Evolutionary conservation across 2,888 invertebrate species (phyloP), one percentile per base, ranked within the genome.

Genomic region (Eupelmus urozonus): DNA sequence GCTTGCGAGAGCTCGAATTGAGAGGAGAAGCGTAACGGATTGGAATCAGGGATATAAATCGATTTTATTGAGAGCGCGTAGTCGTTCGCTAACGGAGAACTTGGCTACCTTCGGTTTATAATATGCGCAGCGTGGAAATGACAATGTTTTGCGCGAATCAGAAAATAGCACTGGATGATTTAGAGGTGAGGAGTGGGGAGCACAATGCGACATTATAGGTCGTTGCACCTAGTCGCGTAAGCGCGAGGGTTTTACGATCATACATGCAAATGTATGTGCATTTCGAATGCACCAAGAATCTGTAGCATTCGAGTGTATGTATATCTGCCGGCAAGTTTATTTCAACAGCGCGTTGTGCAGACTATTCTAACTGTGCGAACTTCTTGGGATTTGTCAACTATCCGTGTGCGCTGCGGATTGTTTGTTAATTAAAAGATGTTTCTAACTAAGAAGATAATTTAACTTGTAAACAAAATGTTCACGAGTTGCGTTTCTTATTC

Each of bases 41-140:
- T 13, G 55, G 63, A 69, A 76, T 69, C 69, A 59, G 13, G 53
- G 45, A 29, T 45, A 76, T 76, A 76, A 76, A 76, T 76, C 63
- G 69, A 76, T 76, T 69, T 70, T 59, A 42, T 74, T 45, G n/a
- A 34, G 16, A 13, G 7, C 2, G 5, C 5, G 11, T 18, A 16
- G n/a, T 45, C 60, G 13, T 7, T 25, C 42, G 45, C 45, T 7
- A 45, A 2, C 16, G 40, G 4, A 55, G 34, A 45, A 9, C 57
- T n/a, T 51, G 2, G 29, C 20, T 18, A 7, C 4, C 51, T 59
- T 13, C 13, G 25, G n/a, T 18, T 27, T 40, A 20, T 74, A 69
- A 67, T 62, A 62, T 65, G 34, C 45, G 18, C 67, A 16, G 29
- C 9, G 27, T 62, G 53, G 40, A 23, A 20, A 45, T 42, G 42